Base-by-base conservation (phyloP, 64 coral and sea anemone genomes). In the Dendronephthya gigantea region DNA sequence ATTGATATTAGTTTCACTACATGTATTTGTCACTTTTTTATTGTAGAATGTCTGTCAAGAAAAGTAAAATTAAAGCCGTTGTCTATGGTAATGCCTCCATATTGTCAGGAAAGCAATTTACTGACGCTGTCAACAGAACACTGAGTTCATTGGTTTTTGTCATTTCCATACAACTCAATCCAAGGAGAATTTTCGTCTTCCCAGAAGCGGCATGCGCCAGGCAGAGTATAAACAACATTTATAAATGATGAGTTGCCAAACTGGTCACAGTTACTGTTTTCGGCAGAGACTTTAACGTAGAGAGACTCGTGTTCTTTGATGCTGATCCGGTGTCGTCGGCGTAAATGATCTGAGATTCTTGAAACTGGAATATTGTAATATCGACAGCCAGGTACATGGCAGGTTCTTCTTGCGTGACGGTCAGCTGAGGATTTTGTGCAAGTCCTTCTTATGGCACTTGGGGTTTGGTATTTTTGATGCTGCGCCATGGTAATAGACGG, bases 291-390 rank as follows among this genome's bases (percentile, higher is more conserved):
- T 58, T n/a, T 17, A 19, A 11, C 22, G 14, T 76, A 16, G 34
- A 76, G 69, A 4, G 31, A 2, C 16, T 76, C n/a, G 35, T 76
- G 69, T 28, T 76, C 29, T 2, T 76, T 4, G 2, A 76, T 3
- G 3, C 7, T 34, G 3, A 76, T 31, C 35, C 35, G 4, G 25
- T 76, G 69, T 37, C 69, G 23, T 31, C 69, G 3, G 1, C 69
- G 69, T 76, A 76, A 76, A 16, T 76, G 69, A 34, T 76, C 69
- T 76, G 69, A 76, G 1, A 76, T 7, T 37, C 69, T 76, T 76
- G 69, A 31, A 4, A 76, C n/a, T 1, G 69, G 3, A 34, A 76
- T 30, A 76, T 76, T 76, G n/a, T 33, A 76, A 76, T 76, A 76
- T 76, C 69, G 69, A 76, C 69, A 76, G 34, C 69, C 69, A 27